Evolutionary conservation across 2,113 vertebrate genomes (phyloP).

Genomic region (Tyrannus savana): DNA sequence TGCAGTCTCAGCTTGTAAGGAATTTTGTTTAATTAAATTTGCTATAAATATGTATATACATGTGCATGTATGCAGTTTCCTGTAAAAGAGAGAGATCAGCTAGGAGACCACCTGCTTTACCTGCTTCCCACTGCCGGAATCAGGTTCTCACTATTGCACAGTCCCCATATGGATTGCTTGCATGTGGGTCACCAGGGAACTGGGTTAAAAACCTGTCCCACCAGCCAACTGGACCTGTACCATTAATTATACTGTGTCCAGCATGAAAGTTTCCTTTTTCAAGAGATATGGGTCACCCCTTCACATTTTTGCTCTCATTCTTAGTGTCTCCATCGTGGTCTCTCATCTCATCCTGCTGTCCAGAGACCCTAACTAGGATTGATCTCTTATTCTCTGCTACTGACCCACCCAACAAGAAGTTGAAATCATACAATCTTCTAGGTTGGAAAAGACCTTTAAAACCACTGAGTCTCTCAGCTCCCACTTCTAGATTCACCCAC

Average conservation of each 20-base stretch:
- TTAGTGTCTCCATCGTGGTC: neutral
- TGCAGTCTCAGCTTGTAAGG: constrained; percentile 33
- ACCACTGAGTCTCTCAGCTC: neutral
- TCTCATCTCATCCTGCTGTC: neutral
- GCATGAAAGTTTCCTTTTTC: neutral
- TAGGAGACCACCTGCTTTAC: neutral
- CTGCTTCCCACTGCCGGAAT: neutral
- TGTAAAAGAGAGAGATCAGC: neutral
- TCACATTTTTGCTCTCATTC: neutral
- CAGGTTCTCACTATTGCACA: neutral
- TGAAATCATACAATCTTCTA: neutral
- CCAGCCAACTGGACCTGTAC: neutral
- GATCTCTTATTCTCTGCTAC: neutral
- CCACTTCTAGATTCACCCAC: neutral
- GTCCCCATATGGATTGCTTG: neutral
- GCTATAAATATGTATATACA: neutral
- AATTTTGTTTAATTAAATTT: constrained; percentile 45
- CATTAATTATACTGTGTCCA: neutral
- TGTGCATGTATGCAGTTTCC: neutral
- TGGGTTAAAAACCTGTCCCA: neutral
- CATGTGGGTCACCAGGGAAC: neutral
- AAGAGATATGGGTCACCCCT: neutral
- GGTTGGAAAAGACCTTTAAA: neutral
- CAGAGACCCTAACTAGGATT: neutral
- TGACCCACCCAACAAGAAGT: neutral